Conservation (phyloP, 2,113 vertebrate species). For the Myrmecophaga tridactyla region DNA sequence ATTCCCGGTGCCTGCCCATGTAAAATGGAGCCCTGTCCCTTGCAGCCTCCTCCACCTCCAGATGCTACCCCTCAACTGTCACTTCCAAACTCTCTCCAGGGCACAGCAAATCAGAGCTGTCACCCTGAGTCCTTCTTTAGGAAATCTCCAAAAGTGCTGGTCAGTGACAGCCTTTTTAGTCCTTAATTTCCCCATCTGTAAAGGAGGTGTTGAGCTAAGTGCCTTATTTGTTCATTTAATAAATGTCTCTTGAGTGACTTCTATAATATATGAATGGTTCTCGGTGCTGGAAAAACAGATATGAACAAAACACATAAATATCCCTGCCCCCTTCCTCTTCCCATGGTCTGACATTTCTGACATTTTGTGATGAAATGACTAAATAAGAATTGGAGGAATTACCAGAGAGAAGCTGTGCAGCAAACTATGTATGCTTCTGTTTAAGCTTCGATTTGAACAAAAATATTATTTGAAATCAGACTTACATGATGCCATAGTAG, state of each 20-base stretch:
- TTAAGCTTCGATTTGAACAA: neutral
- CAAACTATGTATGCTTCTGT: neutral
- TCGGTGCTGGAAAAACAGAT: neutral
- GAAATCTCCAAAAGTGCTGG: neutral
- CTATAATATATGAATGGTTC: neutral
- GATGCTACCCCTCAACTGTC: neutral
- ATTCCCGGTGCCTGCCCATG: too few relatives aligned
- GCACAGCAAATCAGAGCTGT: too few relatives aligned
- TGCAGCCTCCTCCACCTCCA: neutral
- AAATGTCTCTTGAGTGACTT: neutral
- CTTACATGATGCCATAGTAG: neutral
- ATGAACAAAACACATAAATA: neutral
- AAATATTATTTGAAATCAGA: too few relatives aligned
- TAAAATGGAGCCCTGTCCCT: neutral
- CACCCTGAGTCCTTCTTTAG: neutral
- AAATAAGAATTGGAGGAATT: neutral
- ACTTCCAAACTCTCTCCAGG: neutral
- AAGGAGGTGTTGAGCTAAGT: neutral
- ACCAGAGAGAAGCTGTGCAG: neutral
- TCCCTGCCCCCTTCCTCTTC: neutral
- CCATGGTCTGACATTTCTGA: neutral
- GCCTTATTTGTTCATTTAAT: accelerated
- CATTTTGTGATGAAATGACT: neutral
- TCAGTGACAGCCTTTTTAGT: neutral
- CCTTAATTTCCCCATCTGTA: neutral